Conservation (phyloP, 2,113 vertebrate genomes). For the Plestiodon gilberti region DNA sequence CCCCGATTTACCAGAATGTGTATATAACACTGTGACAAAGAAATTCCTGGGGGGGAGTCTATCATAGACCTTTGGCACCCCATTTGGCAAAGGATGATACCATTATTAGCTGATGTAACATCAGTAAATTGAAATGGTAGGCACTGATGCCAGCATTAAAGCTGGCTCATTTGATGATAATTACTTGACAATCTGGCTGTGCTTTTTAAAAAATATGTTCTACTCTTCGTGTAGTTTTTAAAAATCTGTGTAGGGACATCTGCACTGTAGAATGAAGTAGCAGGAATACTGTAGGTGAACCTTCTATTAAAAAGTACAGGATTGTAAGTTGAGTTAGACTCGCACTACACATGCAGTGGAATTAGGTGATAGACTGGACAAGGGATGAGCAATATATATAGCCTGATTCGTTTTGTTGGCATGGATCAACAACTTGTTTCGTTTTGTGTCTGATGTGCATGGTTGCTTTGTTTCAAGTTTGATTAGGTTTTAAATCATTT, state of each 20-base stretch:
- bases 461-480: no score
- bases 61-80: not conserved
- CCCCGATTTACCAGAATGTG: not conserved
- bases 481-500: not conserved
- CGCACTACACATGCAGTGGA: not conserved
- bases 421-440: no score
- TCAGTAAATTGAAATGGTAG: not conserved
- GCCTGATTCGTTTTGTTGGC: no score
- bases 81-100: constrained; percentile 14
- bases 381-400: no score
- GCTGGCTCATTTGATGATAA: constrained; percentile 8
- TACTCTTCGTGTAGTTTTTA: not conserved
- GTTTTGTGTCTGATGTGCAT: no score
- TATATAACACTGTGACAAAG: not conserved
- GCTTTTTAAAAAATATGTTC: constrained; percentile 9
- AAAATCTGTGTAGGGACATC: rapidly evolving
- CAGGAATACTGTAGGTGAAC: not conserved
- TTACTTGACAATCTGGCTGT: not conserved
- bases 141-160: not conserved
- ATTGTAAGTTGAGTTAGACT: not conserved
- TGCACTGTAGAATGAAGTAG: constrained; percentile 31
- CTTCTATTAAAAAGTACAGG: not conserved
- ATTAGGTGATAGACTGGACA: not conserved
- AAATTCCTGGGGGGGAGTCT: not conserved
- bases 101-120: constrained; percentile 58